Evolutionary conservation across 2,888 invertebrate species (phyloP).

Genomic region (Rhagium mordax): DNA sequence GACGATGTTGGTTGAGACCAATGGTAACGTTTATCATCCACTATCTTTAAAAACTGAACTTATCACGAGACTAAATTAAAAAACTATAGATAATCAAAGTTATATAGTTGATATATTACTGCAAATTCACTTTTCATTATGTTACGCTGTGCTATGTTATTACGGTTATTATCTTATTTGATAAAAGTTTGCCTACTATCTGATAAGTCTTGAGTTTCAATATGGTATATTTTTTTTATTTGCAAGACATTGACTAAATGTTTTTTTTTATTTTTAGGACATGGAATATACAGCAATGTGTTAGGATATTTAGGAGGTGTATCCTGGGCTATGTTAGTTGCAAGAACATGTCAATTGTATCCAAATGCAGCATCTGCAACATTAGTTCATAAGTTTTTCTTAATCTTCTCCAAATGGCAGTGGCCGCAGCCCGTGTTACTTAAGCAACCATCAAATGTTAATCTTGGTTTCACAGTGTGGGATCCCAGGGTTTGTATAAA

Average conservation of each 20-base stretch:
- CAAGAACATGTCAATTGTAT: conserved; percentile 97
- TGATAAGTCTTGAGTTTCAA: too few species aligned
- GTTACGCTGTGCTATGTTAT: too few species aligned
- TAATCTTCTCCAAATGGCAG: conserved; percentile 98
- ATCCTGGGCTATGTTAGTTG: conserved; percentile 99
- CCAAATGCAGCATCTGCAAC: conserved; percentile 97
- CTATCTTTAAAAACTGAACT: too few species aligned
- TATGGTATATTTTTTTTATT: too few species aligned
- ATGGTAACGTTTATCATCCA: too few species aligned
- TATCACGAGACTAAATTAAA: too few species aligned
- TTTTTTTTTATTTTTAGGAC: conserved; percentile 74
- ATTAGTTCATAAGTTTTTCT: conserved; percentile 97
- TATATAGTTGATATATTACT: too few species aligned
- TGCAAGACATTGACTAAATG: background rate
- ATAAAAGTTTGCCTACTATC: too few species aligned
- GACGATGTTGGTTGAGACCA: too few species aligned
- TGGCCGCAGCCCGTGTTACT: conserved; percentile 99
- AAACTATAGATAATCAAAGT: too few species aligned
- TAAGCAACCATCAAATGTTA: conserved; percentile 91
- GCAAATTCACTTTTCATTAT: too few species aligned
- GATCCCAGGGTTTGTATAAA: conserved; percentile 86
- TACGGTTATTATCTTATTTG: too few species aligned
- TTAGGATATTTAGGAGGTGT: conserved; percentile 98
- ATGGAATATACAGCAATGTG: conserved; percentile 98
- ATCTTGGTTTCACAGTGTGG: conserved; percentile 95